A percentile compares a stretch with the other conserved stretches of the same genome.
phyloP scores from a whole-genome alignment of 1,140 invertebrate species.

The Aphelinus certus region DNA sequence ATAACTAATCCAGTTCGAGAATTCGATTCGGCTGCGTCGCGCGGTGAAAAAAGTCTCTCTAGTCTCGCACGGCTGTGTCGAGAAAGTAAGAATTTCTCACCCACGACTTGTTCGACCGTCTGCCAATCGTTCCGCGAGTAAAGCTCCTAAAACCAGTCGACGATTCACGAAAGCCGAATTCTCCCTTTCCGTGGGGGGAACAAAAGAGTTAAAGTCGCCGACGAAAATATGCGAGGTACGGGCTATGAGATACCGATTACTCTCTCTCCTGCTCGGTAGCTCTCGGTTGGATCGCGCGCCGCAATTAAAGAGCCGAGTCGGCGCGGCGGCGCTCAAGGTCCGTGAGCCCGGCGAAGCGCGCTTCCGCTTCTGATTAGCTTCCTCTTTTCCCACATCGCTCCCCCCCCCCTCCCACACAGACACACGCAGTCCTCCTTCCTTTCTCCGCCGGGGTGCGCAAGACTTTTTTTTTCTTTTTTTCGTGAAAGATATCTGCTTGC shows the following conservation, averaged over 20 bases:
- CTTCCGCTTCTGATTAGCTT: slow-evolving; percentile 67
- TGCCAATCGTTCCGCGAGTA: no score
- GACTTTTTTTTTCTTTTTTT: slow-evolving; percentile 10
- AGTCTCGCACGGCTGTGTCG: no score
- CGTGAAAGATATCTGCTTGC: background rate
- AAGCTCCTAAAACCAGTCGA: no score
- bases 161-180: no score
- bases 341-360: slow-evolving; percentile 60
- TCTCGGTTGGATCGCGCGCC: slow-evolving; percentile 46
- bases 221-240: slow-evolving; percentile 15
- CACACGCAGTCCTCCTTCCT: slow-evolving; percentile 36
- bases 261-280: slow-evolving; percentile 47
- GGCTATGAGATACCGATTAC: no score
- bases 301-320: slow-evolving; percentile 65
- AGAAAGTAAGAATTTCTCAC: no score
- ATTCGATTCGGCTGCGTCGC: no score
- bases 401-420: slow-evolving; percentile 23
- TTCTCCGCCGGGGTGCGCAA: background rate
- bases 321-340: slow-evolving; percentile 57
- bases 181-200: background rate
- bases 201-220: slow-evolving; percentile 2
- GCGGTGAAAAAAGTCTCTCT: no score
- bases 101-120: no score
- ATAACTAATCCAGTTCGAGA: no score
- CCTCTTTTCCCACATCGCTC: slow-evolving; percentile 63